Evolutionary conservation across 2,888 invertebrate species (phyloP), one percentile per base, ranked within the genome.

Genomic region (Hermaeophaga mercurialis): DNA sequence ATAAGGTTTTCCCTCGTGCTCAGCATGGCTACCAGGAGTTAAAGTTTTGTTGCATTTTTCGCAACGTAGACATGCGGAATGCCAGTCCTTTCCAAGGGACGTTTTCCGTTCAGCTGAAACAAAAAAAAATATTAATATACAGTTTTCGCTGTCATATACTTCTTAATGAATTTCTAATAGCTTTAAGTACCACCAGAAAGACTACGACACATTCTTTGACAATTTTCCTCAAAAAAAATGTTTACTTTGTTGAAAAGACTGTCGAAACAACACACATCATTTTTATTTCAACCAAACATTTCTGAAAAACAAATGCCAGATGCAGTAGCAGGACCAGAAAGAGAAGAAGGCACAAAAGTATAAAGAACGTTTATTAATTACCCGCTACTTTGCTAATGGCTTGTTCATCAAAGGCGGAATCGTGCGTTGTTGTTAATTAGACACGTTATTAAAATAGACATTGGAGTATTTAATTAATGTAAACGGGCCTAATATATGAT

Each of bases 51-150:
- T 86, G 75, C 88, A 88, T 73, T 85, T 84, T 72, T 86, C 85
- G 68, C 87, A 88, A 61, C 85, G 80, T 44, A 88, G 75, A 72
- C 88, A 88, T 17, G 80, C 81, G 0, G 83, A 78, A 69, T 88
- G 88, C 87, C 88, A 88, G 73, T 88, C 87, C 73, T 87, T 86
- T 11, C 88, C 88, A 58, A 88, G 75, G 2, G 87, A 87, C 1
- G 85, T 84, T 72, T 87, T 86, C 60, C 86, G 79, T 73, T 88
- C 88, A 39, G 88, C 88, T 88, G 74, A 41, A 81, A 80, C 52
- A 67, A 62, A 68, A 66, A 68, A 17, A 36, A 22, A 15, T 22
- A n/a, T n/a, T n/a, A n/a, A n/a, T n/a, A n/a, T n/a, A n/a, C n/a
- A n/a, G n/a, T n/a, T n/a, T n/a, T n/a, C n/a, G n/a, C n/a, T n/a